Conservation (phyloP, 2,113 vertebrate species). For the Campylorhamphus procurvoides region DNA sequence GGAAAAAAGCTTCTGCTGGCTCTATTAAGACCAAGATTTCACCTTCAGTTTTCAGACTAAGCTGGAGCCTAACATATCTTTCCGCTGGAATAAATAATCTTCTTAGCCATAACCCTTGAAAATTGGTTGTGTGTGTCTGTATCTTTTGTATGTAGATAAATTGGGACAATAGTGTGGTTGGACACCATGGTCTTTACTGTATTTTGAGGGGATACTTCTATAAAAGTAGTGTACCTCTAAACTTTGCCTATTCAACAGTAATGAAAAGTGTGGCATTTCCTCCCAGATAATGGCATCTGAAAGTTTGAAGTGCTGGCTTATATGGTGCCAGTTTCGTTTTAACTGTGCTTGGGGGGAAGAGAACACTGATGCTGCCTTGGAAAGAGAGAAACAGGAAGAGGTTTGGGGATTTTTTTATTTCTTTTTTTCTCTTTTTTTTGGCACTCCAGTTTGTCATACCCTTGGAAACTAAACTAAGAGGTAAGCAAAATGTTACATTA, state of each 20-base stretch:
- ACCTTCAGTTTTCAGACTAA: neutral
- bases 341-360: neutral
- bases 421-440: neutral
- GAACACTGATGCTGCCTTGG: neutral
- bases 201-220: neutral
- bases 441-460: neutral
- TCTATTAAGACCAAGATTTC: neutral
- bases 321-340: neutral
- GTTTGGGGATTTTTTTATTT: neutral
- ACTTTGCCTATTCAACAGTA: neutral
- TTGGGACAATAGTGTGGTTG: neutral
- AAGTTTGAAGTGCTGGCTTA: neutral
- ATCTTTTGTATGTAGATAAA: neutral
- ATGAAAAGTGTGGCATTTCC: neutral
- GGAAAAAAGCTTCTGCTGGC: neutral
- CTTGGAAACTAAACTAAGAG: neutral
- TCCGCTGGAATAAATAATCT: neutral
- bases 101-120: neutral
- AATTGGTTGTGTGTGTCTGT: neutral
- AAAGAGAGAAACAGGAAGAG: neutral
- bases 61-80: neutral
- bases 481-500: neutral
- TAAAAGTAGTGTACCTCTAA: neutral
- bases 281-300: neutral
- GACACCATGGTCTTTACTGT: neutral